Conservation (phyloP, 2,888 invertebrate species). For the Gari tellinella region DNA sequence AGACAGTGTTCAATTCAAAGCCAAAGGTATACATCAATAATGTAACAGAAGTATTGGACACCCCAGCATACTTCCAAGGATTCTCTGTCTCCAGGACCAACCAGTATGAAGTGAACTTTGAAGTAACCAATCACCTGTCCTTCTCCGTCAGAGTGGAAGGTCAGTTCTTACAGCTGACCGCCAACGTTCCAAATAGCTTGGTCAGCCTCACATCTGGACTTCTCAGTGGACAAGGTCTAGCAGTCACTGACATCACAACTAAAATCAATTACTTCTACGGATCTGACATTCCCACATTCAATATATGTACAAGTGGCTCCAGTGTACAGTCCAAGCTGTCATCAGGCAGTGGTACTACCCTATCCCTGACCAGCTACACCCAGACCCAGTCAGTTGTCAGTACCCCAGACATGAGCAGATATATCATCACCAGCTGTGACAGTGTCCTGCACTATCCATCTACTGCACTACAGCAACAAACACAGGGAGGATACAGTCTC, state of each 20-base stretch:
- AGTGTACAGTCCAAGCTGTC: slow-evolving; percentile 17
- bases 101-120: slow-evolving; percentile 45
- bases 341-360: slow-evolving; percentile 13
- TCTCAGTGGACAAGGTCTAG: slow-evolving; percentile 57
- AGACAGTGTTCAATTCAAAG: slow-evolving; percentile 32
- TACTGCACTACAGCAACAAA: slow-evolving; percentile 41
- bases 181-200: slow-evolving; percentile 29
- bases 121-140: slow-evolving; percentile 41
- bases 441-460: slow-evolving; percentile 61
- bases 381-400: slow-evolving; percentile 30
- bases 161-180: slow-evolving; percentile 56
- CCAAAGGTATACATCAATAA: slow-evolving; percentile 58
- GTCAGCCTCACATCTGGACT: slow-evolving; percentile 57
- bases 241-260: slow-evolving; percentile 40
- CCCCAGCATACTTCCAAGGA: slow-evolving; percentile 59
- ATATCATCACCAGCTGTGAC: slow-evolving; percentile 52
- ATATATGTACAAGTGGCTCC: slow-evolving; percentile 45
- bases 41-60: slow-evolving; percentile 46
- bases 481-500: slow-evolving; percentile 65
- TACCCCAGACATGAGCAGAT: slow-evolving; percentile 42
- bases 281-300: slow-evolving; percentile 25
- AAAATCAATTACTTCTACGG: slow-evolving; percentile 18
- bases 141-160: slow-evolving; percentile 53
- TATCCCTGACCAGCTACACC: slow-evolving; percentile 21
- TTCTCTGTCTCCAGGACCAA: slow-evolving; percentile 54